Evolutionary conservation across 2,888 invertebrate genomes (phyloP), one percentile per base, ranked within the genome.

Genomic region (Conus canariensis): DNA sequence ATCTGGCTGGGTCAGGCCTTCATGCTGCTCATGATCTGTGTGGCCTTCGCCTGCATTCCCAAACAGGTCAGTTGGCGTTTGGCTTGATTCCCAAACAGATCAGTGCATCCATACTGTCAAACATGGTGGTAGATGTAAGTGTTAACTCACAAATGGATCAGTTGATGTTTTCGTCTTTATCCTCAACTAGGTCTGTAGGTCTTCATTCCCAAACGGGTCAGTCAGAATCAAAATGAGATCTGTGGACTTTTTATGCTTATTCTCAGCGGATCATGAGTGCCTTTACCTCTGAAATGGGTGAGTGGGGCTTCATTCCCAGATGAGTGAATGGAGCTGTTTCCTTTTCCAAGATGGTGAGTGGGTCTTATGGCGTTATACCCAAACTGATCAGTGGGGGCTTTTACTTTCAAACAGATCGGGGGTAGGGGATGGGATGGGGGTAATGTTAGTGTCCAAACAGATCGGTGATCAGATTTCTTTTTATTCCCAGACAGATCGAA

Each of bases 1-100:
- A 93, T 93, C 64, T 94, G 94, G 94, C 93, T 94, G 0, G 94
- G 94, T 30, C 94, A 94, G 82, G 92, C 94, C 60, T 94, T 94
- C 90, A 94, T 94, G 94, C 88, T 93, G 30, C 77, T 94, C 56
- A 94, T 94, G 93, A 94, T 94, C 87, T 93, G 93, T 83, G 90
- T 93, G 5, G 94, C 94, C 8, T 94, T 94, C 86, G 93, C 93
- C n/a, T 93, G 93, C 87, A 92, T 94, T 59, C 94, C 94, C 5
- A 91, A 93, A 87, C 94, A 94, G 93, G 94, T 93, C 58, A 90
- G 89, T 77, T 10, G 7, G 25, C 25, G 19, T 77, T 10, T 45
- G 45, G 45, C 45, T 45, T 70, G 7, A 70, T 70, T 22, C 70
- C 94, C 5, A 91, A 93, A 87, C 94, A 94, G 93, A 94, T 93